Percentiles rank a stretch among this genome's conserved stretches.
These are phyloP conservation scores for Tragulus kanchil DNA, from an alignment of 2,113 vertebrate species.

Conservation along the genomic window DNA sequence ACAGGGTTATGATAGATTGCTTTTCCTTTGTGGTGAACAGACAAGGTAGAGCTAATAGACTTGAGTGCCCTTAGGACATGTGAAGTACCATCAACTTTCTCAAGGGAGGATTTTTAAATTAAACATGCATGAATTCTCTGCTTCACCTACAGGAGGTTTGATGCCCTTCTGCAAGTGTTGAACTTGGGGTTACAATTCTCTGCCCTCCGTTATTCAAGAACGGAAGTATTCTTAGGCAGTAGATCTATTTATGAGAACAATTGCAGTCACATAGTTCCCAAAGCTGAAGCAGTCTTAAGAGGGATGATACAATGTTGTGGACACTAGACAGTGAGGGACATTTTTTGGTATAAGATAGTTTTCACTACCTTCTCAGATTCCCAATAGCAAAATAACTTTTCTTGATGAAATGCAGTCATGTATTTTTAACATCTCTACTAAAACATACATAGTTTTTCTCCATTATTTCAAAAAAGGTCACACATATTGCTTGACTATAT, in stretches of 20 bases:
- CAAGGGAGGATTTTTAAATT: conserved; percentile 26
- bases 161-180: neutral
- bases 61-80: neutral
- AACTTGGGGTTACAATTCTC: neutral
- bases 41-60: neutral
- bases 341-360: neutral
- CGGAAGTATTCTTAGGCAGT: neutral
- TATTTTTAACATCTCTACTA: neutral
- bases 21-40: conserved; percentile 43
- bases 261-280: neutral
- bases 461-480: neutral
- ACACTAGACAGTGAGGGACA: neutral
- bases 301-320: neutral
- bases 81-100: neutral
- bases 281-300: neutral
- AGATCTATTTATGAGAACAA: neutral
- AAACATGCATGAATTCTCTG: neutral
- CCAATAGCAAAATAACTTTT: no score
- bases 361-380: neutral
- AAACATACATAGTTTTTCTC: neutral
- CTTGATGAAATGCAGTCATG: neutral
- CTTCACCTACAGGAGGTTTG: neutral
- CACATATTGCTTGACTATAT: neutral
- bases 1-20: neutral
- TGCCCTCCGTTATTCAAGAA: neutral